phyloP scores from a whole-genome alignment of 2,797 vertebrate genomes.

The Tamandua tetradactyla region DNA sequence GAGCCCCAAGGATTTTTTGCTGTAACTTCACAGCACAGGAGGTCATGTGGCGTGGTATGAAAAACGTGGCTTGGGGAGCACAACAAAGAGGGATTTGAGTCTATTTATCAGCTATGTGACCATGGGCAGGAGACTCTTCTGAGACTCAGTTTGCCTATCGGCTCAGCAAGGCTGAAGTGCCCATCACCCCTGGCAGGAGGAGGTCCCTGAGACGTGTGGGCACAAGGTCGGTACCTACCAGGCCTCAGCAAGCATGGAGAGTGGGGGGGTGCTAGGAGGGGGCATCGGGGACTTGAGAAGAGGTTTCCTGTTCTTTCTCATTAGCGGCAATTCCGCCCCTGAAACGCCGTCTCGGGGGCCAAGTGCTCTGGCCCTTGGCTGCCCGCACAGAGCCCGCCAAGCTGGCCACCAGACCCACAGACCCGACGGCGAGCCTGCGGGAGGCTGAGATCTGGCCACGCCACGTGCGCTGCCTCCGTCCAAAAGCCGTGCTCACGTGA shows the following conservation, averaged over 20 bases:
- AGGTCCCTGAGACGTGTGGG: fast-evolving
- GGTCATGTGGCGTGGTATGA: neutral
- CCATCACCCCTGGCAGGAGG: neutral
- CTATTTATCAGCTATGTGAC: neutral
- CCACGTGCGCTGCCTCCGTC: constrained; percentile 85
- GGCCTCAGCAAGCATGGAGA: fast-evolving
- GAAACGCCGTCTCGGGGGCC: fast-evolving
- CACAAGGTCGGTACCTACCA: neutral
- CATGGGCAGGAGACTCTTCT: neutral
- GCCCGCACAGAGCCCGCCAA: fast-evolving
- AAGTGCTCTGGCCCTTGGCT: neutral
- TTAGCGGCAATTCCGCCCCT: neutral
- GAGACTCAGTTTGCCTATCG: constrained; percentile 35
- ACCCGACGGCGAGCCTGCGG: constrained; percentile 59
- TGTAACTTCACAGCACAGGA: neutral
- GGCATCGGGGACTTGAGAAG: neutral
- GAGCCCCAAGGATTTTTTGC: neutral
- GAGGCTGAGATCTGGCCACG: constrained; percentile 80
- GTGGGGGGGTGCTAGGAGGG: fast-evolving
- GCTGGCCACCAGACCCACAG: neutral
- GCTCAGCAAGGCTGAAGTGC: neutral
- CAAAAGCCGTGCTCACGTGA: constrained; percentile 86
- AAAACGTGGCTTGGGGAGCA: neutral
- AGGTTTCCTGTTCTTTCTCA: fast-evolving
- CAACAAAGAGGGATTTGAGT: neutral